Base-by-base conservation (phyloP, 2,888 invertebrate species). In the Agrochola lota region DNA sequence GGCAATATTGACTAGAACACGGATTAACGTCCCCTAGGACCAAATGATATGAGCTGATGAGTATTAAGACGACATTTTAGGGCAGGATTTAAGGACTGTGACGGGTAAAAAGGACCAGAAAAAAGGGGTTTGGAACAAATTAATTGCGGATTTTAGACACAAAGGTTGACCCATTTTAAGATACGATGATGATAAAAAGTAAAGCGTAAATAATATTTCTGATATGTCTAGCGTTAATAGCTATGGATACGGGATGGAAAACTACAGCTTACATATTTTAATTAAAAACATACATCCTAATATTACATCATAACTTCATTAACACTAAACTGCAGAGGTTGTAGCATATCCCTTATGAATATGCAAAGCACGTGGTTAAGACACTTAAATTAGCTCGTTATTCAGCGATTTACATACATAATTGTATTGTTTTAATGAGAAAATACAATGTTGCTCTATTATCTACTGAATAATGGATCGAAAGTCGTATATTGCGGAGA, bases 401-500 rank as follows among this genome's bases (percentile, higher is more conserved):
- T 92, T 91, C 91, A 84, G 81, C 85, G 88, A 94, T 94, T 93
- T 93, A 90, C 93, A 93, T 94, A 89, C 90, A 91, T 92, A 91
- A 93, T 91, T 85, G 86, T 88, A 89, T 89, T 89, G 85, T 87
- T 85, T 83, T 90, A 90, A 91, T 88, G 86, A 90, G 88, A 84
- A 89, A 87, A 84, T 86, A 85, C 84, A 86, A 79, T 81, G 83
- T 71, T 71, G 70, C 46, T 80, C 79, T 81, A 85, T 85, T 78
- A 80, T 67, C 66, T 72, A 20, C 66, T 69, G 71, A 77, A 87
- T 84, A 77, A 84, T 81, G 72, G 40, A 75, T 73, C 46, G 40
- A 70, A 80, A 83, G 64, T 83, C 20, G 74, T 77, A 71, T 72
- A n/a, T 67, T 71, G 40, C 52, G 57, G 62, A 67, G 62, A 67